phyloP scores from a whole-genome alignment of 2,113 vertebrate species.

The Stomatorhinus ivindoensis region DNA sequence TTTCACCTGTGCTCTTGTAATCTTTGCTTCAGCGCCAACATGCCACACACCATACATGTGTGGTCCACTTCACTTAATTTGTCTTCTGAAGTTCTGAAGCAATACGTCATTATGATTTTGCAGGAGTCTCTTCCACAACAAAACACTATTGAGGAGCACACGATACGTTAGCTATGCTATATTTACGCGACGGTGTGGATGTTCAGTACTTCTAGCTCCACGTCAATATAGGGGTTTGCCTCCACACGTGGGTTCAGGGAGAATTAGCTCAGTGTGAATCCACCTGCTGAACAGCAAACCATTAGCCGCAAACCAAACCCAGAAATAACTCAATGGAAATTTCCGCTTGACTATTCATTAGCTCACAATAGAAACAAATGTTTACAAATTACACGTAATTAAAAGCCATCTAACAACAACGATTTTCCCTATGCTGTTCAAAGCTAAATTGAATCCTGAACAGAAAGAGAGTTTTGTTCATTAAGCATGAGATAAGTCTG shows the following conservation, averaged over 20 bases:
- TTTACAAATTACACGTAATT: neutral
- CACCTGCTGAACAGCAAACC: neutral
- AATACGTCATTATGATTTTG: neutral
- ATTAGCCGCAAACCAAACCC: neutral
- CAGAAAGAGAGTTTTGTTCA: constrained; percentile 7
- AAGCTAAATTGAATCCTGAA: neutral
- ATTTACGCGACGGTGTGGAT: neutral
- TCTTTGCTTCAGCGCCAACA: neutral
- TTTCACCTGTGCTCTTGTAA: neutral
- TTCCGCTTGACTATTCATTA: neutral
- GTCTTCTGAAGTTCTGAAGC: neutral
- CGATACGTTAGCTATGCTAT: neutral
- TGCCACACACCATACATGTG: neutral
- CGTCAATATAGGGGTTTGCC: neutral
- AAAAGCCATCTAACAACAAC: neutral
- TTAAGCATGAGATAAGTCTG: constrained; percentile 42
- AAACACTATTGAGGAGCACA: neutral
- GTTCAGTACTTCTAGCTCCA: neutral
- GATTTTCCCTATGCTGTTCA: neutral
- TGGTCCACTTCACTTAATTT: neutral
- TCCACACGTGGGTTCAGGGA: neutral
- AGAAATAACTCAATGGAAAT: neutral
- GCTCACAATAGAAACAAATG: neutral
- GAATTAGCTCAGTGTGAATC: neutral
- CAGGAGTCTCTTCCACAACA: neutral